These are phyloP conservation scores for Galendromus occidentalis DNA, from an alignment of 1,140 invertebrate genomes.

Conservation along the genomic window DNA sequence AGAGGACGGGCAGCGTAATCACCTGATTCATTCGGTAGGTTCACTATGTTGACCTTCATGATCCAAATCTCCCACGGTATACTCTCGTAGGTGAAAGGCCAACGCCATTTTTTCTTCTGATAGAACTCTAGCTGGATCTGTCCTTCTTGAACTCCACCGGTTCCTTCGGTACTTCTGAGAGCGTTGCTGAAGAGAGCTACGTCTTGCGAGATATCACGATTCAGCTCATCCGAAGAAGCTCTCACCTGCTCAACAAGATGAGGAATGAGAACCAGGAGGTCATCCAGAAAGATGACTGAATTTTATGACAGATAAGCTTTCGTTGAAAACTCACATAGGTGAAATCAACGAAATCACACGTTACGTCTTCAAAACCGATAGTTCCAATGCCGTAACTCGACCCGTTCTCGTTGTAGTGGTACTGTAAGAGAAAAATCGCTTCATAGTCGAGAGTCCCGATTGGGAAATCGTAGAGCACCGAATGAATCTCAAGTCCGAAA, in stretches of 20 bases:
- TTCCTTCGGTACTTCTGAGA: slow-evolving; percentile 36
- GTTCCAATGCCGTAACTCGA: slow-evolving; percentile 75
- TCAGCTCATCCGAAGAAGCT: slow-evolving; percentile 58
- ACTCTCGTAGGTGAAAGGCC: slow-evolving; percentile 57
- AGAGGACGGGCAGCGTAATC: too few relatives aligned
- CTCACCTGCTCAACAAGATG: too few relatives aligned
- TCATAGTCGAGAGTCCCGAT: too few relatives aligned
- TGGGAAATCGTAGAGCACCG: too few relatives aligned
- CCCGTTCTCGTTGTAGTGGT: slow-evolving; percentile 74
- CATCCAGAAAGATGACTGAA: too few relatives aligned
- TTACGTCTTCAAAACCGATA: slow-evolving; percentile 79
- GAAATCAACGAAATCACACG: slow-evolving; percentile 91
- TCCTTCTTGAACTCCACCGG: slow-evolving; percentile 34
- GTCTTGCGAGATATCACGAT: slow-evolving; percentile 50
- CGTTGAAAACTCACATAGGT: slow-evolving; percentile 50
- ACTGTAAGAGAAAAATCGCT: slow-evolving; percentile 35
- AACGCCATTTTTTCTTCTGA: slow-evolving; percentile 55
- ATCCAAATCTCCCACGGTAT: slow-evolving; percentile 97
- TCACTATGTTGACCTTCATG: slow-evolving; percentile 63
- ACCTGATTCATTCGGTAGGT: slow-evolving; percentile 49
- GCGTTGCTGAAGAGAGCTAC: slow-evolving; percentile 67
- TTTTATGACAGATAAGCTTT: slow-evolving; percentile 10
- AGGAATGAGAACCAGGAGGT: too few relatives aligned
- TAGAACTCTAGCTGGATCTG: slow-evolving; percentile 90
- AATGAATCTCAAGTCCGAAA: too few relatives aligned